Conservation (phyloP, 2,888 invertebrate species). For the Caenorhabditis macrosperma region DNA sequence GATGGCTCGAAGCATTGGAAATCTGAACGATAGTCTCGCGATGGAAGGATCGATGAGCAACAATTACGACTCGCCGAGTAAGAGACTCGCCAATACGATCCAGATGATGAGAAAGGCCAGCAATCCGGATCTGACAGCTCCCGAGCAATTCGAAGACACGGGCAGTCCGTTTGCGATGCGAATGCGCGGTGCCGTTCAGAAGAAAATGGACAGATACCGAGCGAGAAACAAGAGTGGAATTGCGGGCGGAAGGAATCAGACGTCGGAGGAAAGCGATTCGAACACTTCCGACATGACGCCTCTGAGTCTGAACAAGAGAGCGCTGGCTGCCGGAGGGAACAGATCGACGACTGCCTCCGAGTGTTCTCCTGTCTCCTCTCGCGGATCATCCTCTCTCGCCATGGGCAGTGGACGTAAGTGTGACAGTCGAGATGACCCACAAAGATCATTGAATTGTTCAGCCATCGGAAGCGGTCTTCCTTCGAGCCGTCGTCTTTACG, state of each 20-base stretch:
- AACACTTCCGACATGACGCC: conserved; percentile 66
- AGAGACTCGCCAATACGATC: conserved; percentile 61
- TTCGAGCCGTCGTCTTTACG: conserved; percentile 48
- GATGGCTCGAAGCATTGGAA: conserved; percentile 67
- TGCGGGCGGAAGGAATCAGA: conserved; percentile 55
- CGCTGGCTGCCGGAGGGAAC: conserved; percentile 36
- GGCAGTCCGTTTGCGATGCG: conserved; percentile 44
- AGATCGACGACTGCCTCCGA: conserved; percentile 46
- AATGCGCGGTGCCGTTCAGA: conserved; percentile 69
- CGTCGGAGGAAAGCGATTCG: conserved; percentile 69
- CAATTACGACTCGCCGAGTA: conserved; percentile 51
- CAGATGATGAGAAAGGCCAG: conserved; percentile 67
- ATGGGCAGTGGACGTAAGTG: conserved; percentile 42
- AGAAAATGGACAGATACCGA: conserved; percentile 69
- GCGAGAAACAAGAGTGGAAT: conserved; percentile 56
- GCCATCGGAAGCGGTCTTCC: conserved; percentile 44
- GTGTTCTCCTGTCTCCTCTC: conserved; percentile 47
- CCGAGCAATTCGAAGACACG: conserved; percentile 64
- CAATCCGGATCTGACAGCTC: conserved; percentile 69
- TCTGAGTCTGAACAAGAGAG: conserved; percentile 53
- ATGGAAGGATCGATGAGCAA: conserved; percentile 43
- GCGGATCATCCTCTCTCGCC: conserved; percentile 46
- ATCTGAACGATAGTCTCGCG: conserved; percentile 54
- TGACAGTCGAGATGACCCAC: conserved; percentile 20
- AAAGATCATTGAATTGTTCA: conserved; percentile 22